Conservation (phyloP, 2,113 vertebrate genomes). For the Daboia siamensis region DNA sequence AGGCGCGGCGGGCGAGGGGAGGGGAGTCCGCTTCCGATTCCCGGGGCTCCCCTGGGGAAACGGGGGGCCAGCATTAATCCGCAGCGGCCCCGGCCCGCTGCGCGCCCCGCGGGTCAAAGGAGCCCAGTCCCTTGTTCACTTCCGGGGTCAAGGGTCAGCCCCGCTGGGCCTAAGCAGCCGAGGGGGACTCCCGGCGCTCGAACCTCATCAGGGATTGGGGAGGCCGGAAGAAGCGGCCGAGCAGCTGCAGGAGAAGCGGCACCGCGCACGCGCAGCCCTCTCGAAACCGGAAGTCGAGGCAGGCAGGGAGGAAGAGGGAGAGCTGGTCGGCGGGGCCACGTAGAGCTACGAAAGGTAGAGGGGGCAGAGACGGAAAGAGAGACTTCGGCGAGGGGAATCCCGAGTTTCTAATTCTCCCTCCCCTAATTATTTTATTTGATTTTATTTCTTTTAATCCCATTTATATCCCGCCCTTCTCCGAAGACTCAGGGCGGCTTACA, state of each 20-base stretch:
- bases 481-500: too few relatives aligned
- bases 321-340: not conserved
- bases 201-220: conserved; percentile 39
- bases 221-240: conserved; percentile 62
- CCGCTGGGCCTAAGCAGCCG: not conserved
- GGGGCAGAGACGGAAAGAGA: not conserved
- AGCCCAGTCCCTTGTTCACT: conserved; percentile 37
- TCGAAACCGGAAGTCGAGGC: not conserved
- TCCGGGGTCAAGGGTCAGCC: conserved; percentile 56
- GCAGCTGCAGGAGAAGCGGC: not conserved
- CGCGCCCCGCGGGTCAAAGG: not conserved
- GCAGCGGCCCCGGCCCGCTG: not conserved
- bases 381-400: not conserved
- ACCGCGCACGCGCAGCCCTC: not conserved
- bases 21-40: not conserved
- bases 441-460: too few relatives aligned
- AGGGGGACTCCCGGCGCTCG: not conserved
- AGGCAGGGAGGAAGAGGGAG: not conserved
- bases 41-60: not conserved
- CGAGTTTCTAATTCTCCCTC: not conserved
- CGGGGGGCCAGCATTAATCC: not conserved
- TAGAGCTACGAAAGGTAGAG: not conserved
- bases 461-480: too few relatives aligned
- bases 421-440: not conserved
- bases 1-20: conserved; percentile 49